phyloP scores from a whole-genome alignment of 30 jellyfish, hydroid and myxozoan genomes.

The Chrysaora quinquecirrha region DNA sequence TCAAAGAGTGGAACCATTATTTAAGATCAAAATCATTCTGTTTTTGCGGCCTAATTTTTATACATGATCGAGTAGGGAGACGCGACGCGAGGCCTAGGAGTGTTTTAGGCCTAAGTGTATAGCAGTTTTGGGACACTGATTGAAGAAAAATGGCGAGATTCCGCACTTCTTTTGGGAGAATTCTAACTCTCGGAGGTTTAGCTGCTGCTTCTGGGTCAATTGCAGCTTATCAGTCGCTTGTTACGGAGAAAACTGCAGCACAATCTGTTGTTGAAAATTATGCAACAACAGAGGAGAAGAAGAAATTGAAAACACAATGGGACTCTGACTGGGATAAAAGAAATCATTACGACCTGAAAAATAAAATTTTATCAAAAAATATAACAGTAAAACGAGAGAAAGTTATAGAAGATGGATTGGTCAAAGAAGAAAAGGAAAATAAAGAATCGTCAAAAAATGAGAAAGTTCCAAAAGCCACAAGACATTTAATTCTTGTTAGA shows the following conservation, averaged over 20 bases:
- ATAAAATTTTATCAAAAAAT: conserved; percentile 1
- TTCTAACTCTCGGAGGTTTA: conserved; percentile 83
- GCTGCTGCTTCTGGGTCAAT: conserved; percentile 82
- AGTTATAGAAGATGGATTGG: background rate
- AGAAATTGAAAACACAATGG: conserved; percentile 60
- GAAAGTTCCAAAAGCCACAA: conserved; percentile 74
- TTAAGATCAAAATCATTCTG: too few species aligned
- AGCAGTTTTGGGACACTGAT: background rate
- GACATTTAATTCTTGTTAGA: conserved; percentile 83
- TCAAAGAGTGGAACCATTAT: too few species aligned
- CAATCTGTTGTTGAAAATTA: conserved; percentile 45
- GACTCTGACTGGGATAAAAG: conserved; percentile 88
- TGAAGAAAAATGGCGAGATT: conserved; percentile 56
- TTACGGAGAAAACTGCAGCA: conserved; percentile 59
- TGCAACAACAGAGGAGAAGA: conserved; percentile 18
- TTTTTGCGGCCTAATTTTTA: too few species aligned
- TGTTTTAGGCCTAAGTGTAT: too few species aligned
- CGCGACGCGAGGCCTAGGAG: too few species aligned
- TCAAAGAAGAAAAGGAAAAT: background rate
- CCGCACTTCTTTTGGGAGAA: conserved; percentile 70
- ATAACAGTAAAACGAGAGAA: background rate
- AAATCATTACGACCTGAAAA: conserved; percentile 12
- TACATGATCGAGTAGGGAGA: too few species aligned
- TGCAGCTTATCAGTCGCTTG: conserved; percentile 48
- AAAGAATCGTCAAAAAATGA: background rate